Evolutionary conservation across 2,888 invertebrate species (phyloP).

Genomic region (Crepidodera aurea): DNA sequence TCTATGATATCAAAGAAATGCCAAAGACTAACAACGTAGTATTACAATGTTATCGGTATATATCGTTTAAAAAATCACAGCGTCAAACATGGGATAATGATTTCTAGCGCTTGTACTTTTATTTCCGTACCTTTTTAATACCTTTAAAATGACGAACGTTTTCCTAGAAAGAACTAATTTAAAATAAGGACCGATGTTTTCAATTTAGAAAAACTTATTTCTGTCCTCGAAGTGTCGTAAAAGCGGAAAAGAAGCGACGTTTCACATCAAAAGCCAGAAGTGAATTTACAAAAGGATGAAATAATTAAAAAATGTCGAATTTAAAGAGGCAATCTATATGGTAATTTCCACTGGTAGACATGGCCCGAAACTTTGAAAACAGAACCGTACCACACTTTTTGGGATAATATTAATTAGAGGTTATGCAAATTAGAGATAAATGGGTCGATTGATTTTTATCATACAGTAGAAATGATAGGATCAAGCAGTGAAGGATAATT

Average conservation of each 20-base stretch:
- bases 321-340: slow-evolving; percentile 41
- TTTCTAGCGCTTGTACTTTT: no score
- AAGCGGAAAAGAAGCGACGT: not conserved
- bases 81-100: no score
- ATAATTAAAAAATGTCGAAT: slow-evolving; percentile 36
- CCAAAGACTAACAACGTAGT: no score
- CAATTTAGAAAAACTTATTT: slow-evolving; percentile 6
- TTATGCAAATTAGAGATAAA: no score
- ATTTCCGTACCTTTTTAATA: no score
- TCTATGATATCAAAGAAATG: no score
- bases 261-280: slow-evolving; percentile 7
- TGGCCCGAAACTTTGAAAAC: not conserved
- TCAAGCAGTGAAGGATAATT: no score
- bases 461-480: no score
- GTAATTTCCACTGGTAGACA: slow-evolving; percentile 23
- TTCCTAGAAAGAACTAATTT: no score
- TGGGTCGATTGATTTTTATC: no score
- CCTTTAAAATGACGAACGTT: not conserved
- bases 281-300: slow-evolving; percentile 28
- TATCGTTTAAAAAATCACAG: no score
- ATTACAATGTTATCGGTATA: no score
- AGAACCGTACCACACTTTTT: not conserved
- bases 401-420: not conserved
- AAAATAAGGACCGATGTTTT: not conserved
- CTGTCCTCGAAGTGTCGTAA: not conserved